Base-by-base conservation (phyloP, 2,797 vertebrate genomes). In the Hyperoplus immaculatus region DNA sequence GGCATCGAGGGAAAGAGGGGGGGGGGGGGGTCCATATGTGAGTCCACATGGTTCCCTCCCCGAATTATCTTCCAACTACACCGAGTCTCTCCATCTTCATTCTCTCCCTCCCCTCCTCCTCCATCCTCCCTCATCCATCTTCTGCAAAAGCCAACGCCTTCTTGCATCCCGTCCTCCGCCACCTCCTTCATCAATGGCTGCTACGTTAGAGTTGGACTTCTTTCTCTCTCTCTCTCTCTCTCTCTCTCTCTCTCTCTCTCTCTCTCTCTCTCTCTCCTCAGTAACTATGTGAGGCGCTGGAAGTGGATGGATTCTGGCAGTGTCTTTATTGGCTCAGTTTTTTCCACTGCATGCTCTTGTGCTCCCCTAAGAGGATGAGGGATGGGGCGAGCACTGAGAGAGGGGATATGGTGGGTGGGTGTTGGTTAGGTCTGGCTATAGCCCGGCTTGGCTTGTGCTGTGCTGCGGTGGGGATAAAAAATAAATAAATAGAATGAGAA, bases 251-350 rank as follows among this genome's bases (percentile, higher is more conserved):
- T 39, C 9, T 39, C 55, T 10, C 49, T 51, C 39, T 13, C 80
- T 80, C 71, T 77, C 71, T 86, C 82, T 82, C 81, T 66, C 86
- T n/a, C n/a, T n/a, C n/a, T n/a, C 88, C 80, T 88, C 87, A 92
- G 83, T 88, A 89, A 85, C 87, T 87, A 66, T 21, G 77, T 93
- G 91, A 93, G 79, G 72, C 64, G 39, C 71, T 56, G 69, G 59
- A 79, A 85, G 81, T 80, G 87, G 88, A 95, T 94, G 79, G 91
- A 94, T 88, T 84, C 88, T 94, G 94, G 92, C 93, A 94, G 91
- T 75, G 83, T 90, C 93, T 93, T 94, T 94, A 94, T 94, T 95
- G 94, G 90, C 90, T 93, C 87, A 86, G 91, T 94, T 94, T 93
- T 93, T 95, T 95, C 91, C 90, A 91, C 92, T 93, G 85, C 90